phyloP scores from a whole-genome alignment of 2,888 invertebrate species.

The Polymixis lichenea region DNA sequence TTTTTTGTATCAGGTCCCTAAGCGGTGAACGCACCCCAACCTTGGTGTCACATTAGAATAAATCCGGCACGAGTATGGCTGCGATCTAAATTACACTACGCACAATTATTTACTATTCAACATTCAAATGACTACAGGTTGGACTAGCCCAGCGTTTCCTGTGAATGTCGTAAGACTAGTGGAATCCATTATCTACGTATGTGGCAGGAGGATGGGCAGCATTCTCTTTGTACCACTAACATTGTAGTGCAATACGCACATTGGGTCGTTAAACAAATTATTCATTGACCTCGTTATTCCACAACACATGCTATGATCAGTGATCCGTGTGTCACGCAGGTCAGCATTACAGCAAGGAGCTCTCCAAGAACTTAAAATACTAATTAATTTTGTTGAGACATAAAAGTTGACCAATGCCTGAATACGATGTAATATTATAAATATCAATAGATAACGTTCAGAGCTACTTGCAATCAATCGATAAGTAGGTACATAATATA shows the following conservation, averaged over 20 bases:
- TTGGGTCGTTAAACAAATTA: constrained; percentile 5
- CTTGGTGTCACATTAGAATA: constrained; percentile 65
- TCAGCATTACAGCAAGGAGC: not conserved
- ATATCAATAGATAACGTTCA: not conserved
- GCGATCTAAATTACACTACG: constrained; percentile 42
- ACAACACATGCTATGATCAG: constrained; percentile 11
- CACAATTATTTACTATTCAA: constrained; percentile 40
- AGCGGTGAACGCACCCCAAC: constrained; percentile 68
- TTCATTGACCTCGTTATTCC: constrained; percentile 20
- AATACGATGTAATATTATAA: not conserved
- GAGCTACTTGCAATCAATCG: not conserved
- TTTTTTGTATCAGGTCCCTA: constrained; percentile 62
- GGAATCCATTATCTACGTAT: constrained; percentile 33
- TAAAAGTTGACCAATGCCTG: not conserved
- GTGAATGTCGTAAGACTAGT: constrained; percentile 55
- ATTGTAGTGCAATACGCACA: constrained; percentile 19
- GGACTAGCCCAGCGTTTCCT: constrained; percentile 49
- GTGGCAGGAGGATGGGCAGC: constrained; percentile 30
- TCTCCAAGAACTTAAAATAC: not conserved
- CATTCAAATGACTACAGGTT: constrained; percentile 23
- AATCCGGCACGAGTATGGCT: constrained; percentile 43
- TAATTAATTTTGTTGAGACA: not conserved
- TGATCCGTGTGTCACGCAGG: constrained; percentile 15
- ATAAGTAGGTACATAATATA: not conserved
- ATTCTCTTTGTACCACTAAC: constrained; percentile 13